phyloP scores from a whole-genome alignment of 2,888 invertebrate species.

The Epistrophe eligans region DNA sequence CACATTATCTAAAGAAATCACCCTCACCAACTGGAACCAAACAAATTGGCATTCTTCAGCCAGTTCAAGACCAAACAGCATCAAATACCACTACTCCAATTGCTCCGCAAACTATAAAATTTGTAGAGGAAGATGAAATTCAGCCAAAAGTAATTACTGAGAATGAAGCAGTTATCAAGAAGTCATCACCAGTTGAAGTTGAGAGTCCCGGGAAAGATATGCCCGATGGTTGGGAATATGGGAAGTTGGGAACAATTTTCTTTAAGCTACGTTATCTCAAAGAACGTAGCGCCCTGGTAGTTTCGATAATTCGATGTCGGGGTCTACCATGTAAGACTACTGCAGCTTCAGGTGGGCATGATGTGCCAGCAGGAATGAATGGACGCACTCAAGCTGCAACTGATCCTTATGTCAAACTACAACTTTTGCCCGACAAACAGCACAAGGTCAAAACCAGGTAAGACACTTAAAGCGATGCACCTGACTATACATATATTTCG shows the following conservation, averaged over 20 bases:
- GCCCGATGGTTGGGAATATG: constrained; percentile 85
- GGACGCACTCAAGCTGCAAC: constrained; percentile 84
- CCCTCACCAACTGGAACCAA: constrained; percentile 91
- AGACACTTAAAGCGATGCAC: constrained; percentile 32
- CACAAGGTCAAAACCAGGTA: constrained; percentile 96
- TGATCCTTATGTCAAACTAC: constrained; percentile 99
- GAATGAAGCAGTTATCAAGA: constrained; percentile 78
- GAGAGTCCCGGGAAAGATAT: constrained; percentile 77
- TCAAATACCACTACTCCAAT: constrained; percentile 82
- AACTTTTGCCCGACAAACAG: constrained; percentile 98
- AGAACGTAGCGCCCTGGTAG: constrained; percentile 95
- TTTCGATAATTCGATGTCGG: constrained; percentile 95
- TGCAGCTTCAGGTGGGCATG: constrained; percentile 85
- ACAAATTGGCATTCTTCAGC: constrained; percentile 81
- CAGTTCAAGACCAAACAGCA: constrained; percentile 81
- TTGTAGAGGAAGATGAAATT: constrained; percentile 83
- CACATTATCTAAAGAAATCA: constrained; percentile 95
- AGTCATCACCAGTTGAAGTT: constrained; percentile 78
- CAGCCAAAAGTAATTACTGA: constrained; percentile 77
- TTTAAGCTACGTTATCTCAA: constrained; percentile 95
- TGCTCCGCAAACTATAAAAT: constrained; percentile 81
- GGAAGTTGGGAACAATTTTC: constrained; percentile 93
- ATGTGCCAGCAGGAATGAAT: constrained; percentile 83
- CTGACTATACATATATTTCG: not conserved
- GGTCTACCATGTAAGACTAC: constrained; percentile 88